phyloP scores from a whole-genome alignment of 2,797 vertebrate species.

The Lerista edwardsae region DNA sequence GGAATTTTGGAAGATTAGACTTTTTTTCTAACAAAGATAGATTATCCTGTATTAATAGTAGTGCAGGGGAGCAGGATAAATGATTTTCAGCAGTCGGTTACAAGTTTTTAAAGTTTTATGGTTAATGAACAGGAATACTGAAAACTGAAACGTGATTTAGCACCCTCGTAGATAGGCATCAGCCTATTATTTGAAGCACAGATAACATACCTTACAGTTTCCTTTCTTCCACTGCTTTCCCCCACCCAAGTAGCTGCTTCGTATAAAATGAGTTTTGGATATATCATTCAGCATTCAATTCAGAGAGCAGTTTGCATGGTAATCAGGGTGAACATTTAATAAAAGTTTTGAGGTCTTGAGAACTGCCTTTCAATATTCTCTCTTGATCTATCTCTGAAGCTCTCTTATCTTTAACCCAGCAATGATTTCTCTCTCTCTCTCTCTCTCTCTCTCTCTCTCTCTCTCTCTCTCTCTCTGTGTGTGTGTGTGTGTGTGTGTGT shows the following conservation, averaged over 20 bases:
- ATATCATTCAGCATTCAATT: slow-evolving; percentile 27
- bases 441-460: too few species aligned
- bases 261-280: slow-evolving; percentile 30
- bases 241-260: slow-evolving; percentile 7
- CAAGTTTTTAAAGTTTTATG: slow-evolving; percentile 53
- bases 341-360: slow-evolving; percentile 25
- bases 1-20: slow-evolving; percentile 59
- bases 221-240: slow-evolving; percentile 18
- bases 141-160: slow-evolving; percentile 68
- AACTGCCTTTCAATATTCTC: slow-evolving; percentile 38
- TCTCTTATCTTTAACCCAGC: not conserved
- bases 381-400: slow-evolving; percentile 28
- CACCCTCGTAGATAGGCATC: slow-evolving; percentile 50
- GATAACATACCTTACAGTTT: slow-evolving; percentile 50
- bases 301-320: slow-evolving; percentile 19
- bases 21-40: slow-evolving; percentile 49
- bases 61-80: slow-evolving; percentile 46
- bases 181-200: slow-evolving; percentile 64
- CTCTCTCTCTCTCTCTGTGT: too few species aligned
- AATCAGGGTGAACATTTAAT: slow-evolving; percentile 50
- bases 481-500: too few species aligned
- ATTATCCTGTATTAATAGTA: slow-evolving; percentile 57
- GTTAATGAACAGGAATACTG: slow-evolving; percentile 52
- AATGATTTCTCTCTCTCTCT: too few species aligned
- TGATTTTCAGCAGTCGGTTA: slow-evolving; percentile 50